Conservation (phyloP, 1,140 invertebrate species). For the Lucilia sericata region DNA sequence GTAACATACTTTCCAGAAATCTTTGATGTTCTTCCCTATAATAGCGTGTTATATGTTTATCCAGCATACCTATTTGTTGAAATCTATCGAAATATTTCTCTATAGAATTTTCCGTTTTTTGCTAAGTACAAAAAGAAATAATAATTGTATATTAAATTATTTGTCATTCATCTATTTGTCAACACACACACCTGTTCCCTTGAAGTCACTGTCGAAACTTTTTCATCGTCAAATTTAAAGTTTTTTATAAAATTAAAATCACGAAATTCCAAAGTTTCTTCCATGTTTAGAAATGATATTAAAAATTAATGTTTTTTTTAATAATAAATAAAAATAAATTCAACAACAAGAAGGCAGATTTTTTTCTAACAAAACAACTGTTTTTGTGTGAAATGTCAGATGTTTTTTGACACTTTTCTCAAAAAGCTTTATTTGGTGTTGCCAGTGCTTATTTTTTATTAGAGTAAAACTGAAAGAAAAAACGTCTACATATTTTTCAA, state of each 20-base stretch:
- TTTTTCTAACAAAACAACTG: background rate
- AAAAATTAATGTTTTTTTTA: slow-evolving; percentile 37
- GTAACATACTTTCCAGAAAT: slow-evolving; percentile 79
- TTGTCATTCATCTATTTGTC: background rate
- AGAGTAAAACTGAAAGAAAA: too few relatives aligned
- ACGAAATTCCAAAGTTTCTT: slow-evolving; percentile 53
- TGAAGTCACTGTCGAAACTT: slow-evolving; percentile 70
- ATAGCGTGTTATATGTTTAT: slow-evolving; percentile 74
- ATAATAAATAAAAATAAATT: slow-evolving; percentile 19
- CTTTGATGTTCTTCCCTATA: slow-evolving; percentile 75
- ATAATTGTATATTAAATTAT: background rate
- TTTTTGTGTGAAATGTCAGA: background rate
- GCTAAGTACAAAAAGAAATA: slow-evolving; percentile 65
- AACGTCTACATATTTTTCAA: too few relatives aligned
- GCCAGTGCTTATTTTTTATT: too few relatives aligned
- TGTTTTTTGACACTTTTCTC: too few relatives aligned
- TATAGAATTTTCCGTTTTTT: slow-evolving; percentile 76
- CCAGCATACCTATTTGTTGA: slow-evolving; percentile 70
- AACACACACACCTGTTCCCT: slow-evolving; percentile 70
- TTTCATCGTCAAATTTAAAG: slow-evolving; percentile 68
- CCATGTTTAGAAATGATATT: slow-evolving; percentile 39
- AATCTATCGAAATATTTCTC: slow-evolving; percentile 75
- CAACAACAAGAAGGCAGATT: background rate
- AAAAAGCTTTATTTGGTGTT: too few relatives aligned
- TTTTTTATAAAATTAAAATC: slow-evolving; percentile 56